Percentiles rank a stretch among this genome's conserved stretches.
Evolutionary conservation across 2,888 invertebrate species (phyloP).

Genomic region (Brassicogethes aeneus): DNA sequence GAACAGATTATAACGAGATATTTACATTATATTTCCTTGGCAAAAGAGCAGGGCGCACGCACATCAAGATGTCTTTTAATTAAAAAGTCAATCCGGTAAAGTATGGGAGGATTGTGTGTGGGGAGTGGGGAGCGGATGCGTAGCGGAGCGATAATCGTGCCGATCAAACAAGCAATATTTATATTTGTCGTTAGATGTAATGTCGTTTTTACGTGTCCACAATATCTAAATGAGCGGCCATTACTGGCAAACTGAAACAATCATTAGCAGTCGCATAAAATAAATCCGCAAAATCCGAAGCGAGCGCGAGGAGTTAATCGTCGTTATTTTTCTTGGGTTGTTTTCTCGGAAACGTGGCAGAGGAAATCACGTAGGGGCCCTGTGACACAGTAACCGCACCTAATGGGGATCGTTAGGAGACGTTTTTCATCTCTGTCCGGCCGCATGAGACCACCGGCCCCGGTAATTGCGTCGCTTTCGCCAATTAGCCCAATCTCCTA

Average conservation of each 20-base stretch:
- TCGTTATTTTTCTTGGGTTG: conserved; percentile 10
- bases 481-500: conserved; percentile 34
- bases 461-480: conserved; percentile 32
- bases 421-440: conserved; percentile 22
- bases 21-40: no score
- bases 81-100: no score
- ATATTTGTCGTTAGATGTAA: background rate
- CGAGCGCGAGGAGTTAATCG: conserved; percentile 9
- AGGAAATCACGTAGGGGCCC: conserved; percentile 16
- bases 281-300: background rate
- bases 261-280: background rate
- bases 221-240: background rate
- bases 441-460: conserved; percentile 9
- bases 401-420: conserved; percentile 25
- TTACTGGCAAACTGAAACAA: background rate
- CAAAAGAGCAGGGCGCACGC: no score
- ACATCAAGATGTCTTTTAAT: no score
- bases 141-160: no score
- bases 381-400: conserved; percentile 24
- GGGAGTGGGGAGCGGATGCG: no score
- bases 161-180: background rate
- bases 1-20: no score
- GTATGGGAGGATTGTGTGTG: no score
- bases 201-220: background rate
- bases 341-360: conserved; percentile 7